A percentile compares a stretch with the other conserved stretches of the same genome.
phyloP scores from a whole-genome alignment of 2,113 vertebrate genomes.

The Charina bottae region DNA sequence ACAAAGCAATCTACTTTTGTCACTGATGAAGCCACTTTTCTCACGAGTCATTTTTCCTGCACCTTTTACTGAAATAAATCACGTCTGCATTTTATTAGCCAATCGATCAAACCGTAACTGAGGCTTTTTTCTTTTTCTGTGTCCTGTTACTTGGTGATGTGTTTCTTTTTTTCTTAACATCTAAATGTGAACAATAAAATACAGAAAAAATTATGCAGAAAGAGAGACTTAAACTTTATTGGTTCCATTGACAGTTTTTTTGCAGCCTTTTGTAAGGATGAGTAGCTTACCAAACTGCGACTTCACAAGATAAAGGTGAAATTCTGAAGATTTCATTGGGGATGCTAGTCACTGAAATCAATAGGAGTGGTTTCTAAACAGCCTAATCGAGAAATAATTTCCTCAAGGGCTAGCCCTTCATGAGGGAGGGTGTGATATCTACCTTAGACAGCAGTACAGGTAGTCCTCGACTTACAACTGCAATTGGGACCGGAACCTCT shows the following conservation, averaged over 20 bases:
- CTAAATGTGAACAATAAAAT: not conserved
- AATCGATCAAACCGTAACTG: not conserved
- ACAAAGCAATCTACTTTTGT: not conserved
- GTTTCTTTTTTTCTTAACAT: not conserved
- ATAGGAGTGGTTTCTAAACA: too few relatives aligned
- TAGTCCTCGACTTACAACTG: too few relatives aligned
- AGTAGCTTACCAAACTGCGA: not conserved
- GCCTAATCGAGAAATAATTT: not conserved
- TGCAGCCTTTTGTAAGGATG: not conserved
- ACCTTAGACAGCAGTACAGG: not conserved
- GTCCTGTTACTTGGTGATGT: not conserved
- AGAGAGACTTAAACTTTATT: not conserved
- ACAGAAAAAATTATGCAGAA: not conserved
- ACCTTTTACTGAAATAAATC: constrained; percentile 1
- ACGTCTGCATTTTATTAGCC: not conserved
- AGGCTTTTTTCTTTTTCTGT: not conserved
- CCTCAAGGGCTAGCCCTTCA: not conserved
- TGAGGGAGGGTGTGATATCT: not conserved
- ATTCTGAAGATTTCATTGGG: not conserved
- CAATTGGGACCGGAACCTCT: too few relatives aligned
- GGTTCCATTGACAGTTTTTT: not conserved
- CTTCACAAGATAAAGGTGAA: not conserved
- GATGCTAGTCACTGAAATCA: not conserved
- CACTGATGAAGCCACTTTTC: not conserved
- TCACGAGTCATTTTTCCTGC: not conserved